These are phyloP conservation scores for Acanthochromis polyacanthus DNA, from an alignment of 2,113 vertebrate genomes.

Conservation along the genomic window DNA sequence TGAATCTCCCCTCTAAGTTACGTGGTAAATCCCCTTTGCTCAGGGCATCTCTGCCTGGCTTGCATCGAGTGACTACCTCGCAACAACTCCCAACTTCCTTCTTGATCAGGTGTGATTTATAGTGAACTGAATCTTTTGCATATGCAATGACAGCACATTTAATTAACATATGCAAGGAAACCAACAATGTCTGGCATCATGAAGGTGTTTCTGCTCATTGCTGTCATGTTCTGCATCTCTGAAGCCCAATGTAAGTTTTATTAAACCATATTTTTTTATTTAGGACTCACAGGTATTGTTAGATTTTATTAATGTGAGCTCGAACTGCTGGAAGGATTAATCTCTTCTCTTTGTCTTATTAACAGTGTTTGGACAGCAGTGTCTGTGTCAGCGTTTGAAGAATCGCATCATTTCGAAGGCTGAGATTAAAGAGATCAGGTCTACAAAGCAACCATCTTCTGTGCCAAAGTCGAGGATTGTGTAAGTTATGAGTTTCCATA, in stretches of 20 bases:
- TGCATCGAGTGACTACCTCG: too few relatives aligned
- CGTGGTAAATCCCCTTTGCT: too few relatives aligned
- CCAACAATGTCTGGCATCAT: conserved; percentile 63
- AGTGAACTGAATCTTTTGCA: too few relatives aligned
- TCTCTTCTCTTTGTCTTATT: not conserved
- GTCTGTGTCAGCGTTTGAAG: conserved; percentile 56
- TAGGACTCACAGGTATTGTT: not conserved
- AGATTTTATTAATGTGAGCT: not conserved
- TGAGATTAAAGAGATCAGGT: conserved; percentile 69
- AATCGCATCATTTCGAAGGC: rapidly evolving
- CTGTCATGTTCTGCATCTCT: conserved; percentile 53
- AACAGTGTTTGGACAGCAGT: conserved; percentile 48
- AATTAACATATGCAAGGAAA: too few relatives aligned
- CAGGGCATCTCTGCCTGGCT: too few relatives aligned
- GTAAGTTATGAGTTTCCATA: conserved; percentile 60
- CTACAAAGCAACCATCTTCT: conserved; percentile 58
- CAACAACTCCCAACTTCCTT: too few relatives aligned
- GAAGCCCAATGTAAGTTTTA: conserved; percentile 68
- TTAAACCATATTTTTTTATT: not conserved
- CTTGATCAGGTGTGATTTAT: too few relatives aligned
- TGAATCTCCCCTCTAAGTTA: too few relatives aligned
- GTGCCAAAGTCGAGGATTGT: conserved; percentile 75
- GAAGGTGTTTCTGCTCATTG: conserved; percentile 69
- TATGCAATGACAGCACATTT: too few relatives aligned
- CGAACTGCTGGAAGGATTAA: not conserved